Conservation (phyloP, 2,888 invertebrate genomes). For the Galerucella calmariensis region DNA sequence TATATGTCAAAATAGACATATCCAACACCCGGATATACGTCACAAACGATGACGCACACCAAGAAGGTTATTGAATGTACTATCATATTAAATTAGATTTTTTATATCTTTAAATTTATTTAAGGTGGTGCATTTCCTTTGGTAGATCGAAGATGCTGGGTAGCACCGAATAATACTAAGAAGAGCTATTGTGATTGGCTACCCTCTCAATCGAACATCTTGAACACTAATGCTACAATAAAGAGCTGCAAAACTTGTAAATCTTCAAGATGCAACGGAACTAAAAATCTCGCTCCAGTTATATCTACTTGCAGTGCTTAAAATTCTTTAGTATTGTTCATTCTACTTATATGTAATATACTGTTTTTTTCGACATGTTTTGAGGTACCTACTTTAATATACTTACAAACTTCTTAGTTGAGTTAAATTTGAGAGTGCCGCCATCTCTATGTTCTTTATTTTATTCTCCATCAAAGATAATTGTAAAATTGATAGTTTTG, state of each 20-base stretch:
- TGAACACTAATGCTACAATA: slow-evolving; percentile 18
- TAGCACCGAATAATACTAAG: slow-evolving; percentile 28
- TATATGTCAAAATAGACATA: too few species aligned
- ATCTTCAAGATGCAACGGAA: slow-evolving; percentile 36
- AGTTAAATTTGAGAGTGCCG: slow-evolving; percentile 62
- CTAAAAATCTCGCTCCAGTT: slow-evolving; percentile 8
- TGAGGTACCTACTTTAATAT: slow-evolving; percentile 17
- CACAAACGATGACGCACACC: too few species aligned
- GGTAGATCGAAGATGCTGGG: slow-evolving; percentile 41
- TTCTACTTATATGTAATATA: too few species aligned
- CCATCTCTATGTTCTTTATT: slow-evolving; percentile 60
- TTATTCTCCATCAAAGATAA: slow-evolving; percentile 67
- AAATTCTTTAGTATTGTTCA: not conserved
- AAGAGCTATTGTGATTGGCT: slow-evolving; percentile 37
- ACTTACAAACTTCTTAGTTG: slow-evolving; percentile 66
- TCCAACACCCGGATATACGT: too few species aligned
- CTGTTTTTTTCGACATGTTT: too few species aligned
- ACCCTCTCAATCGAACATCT: slow-evolving; percentile 4
- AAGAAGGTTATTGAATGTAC: too few species aligned
- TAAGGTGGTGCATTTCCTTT: slow-evolving; percentile 39
- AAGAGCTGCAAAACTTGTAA: slow-evolving; percentile 35
- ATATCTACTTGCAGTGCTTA: not conserved
- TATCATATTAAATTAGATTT: not conserved
- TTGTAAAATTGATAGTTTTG: slow-evolving; percentile 61
- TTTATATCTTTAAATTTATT: slow-evolving; percentile 14